Conservation (phyloP, 2,113 vertebrate species). For the Nipponia nippon region DNA sequence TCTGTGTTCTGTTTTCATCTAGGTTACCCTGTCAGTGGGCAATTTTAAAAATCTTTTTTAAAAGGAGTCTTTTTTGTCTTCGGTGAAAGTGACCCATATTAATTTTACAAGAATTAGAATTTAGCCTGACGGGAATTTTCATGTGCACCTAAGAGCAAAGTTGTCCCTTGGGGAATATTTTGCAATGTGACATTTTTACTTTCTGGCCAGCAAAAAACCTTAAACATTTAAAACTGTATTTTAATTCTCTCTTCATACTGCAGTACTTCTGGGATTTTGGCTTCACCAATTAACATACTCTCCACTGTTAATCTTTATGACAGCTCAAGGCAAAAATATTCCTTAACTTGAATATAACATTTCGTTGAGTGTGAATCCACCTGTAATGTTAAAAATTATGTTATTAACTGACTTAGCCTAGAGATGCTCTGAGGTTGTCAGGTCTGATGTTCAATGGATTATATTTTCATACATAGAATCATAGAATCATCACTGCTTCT, state of each 20-base stretch:
- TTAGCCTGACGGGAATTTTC: neutral
- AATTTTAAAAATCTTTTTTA: neutral
- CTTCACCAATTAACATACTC: conserved; percentile 50
- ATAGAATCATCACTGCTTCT: conserved; percentile 46
- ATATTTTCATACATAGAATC: conserved; percentile 68
- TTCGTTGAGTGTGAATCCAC: conserved; percentile 15
- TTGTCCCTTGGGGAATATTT: neutral
- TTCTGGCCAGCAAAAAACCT: neutral
- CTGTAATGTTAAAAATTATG: conserved; percentile 62
- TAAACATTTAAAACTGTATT: neutral
- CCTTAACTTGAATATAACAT: conserved; percentile 27
- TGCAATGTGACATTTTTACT: neutral
- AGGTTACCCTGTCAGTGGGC: neutral
- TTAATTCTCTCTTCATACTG: conserved; percentile 21
- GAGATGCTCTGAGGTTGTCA: conserved; percentile 71
- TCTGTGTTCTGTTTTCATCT: neutral
- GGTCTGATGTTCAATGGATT: conserved; percentile 72
- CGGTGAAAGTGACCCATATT: neutral
- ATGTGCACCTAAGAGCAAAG: neutral
- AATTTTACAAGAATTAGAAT: neutral
- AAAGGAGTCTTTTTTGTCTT: neutral
- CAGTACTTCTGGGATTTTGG: neutral
- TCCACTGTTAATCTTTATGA: conserved; percentile 15
- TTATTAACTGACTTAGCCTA: conserved; percentile 71
- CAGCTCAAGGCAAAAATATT: conserved; percentile 39